Evolutionary conservation across 2,888 invertebrate species (phyloP), one percentile per base, ranked within the genome.

Genomic region (Gasteruption jaculator): DNA sequence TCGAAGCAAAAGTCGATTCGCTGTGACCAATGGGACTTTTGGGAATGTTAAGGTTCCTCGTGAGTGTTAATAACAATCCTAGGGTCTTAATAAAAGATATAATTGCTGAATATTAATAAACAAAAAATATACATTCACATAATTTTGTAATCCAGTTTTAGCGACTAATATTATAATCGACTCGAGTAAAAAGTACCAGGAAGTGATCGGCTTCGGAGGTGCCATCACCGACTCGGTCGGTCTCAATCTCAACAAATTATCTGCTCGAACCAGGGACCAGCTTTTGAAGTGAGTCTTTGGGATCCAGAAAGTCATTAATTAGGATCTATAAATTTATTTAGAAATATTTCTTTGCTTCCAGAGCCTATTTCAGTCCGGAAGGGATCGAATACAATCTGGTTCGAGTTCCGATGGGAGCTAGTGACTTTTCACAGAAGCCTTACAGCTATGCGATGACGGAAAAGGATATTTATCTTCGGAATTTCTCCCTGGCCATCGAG

Each of bases 141-240:
- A 21, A 4, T 12, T 11, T 15, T 6, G 4, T 29, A 15, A 25
- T 35, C 12, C 24, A 36, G 36, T 4, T 16, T 3, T 24, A 10
- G 6, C 4, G 6, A n/a, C 24, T 12, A 36, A 19, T 10, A 26
- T 36, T 11, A 11, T 7, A 1, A 11, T 73, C 14, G 50, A 73
- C 45, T 57, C 61, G n/a, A 52, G 45, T 11, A 55, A 48, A 27
- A 71, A 64, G 3, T 78, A 73, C 52, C 90, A 91, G 63, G 73
- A 61, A 11, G 82, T 91, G 18, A 68, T 81, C 50, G 91, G 91
- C 0, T 91, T 88, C 65, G 91, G 91, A 1, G 91, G 87, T 0
- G 86, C 90, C 0, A 85, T 90, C 46, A 91, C 90, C 0, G 82
- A 82, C 22, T n/a, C 37, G 1, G 73, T 77, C 15, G 81, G 83